Base-by-base conservation (phyloP, 2,797 vertebrate genomes). In the Hippopotamyrus pictus region DNA sequence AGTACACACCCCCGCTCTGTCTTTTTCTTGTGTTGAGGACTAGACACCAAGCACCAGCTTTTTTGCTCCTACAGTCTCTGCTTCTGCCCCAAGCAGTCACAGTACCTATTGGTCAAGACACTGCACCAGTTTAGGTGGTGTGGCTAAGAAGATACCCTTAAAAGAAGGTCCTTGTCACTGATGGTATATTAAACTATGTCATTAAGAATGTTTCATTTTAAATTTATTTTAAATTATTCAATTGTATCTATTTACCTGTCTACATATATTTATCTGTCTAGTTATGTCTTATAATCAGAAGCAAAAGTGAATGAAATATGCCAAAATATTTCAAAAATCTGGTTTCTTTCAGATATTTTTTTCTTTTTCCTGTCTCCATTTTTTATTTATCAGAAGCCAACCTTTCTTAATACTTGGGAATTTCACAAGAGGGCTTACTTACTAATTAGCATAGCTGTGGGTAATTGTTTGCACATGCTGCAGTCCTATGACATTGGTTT, bases 141-240 rank as follows among this genome's bases (percentile, higher is more conserved):
- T 86, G 14, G 65, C 3, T 1, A 88, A 90, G 90, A 90, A 90
- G 89, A 79, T 83, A 86, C 90, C 25, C 48, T 14, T 83, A 90
- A 44, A 89, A 89, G 90, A 92, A 91, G 90, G 93, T 92, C 92
- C 92, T 91, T 92, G 88, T 91, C 91, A 93, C 93, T 93, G 95
- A 92, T 92, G 91, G 94, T 92, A 90, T 90, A 91, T 91, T 93
- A 92, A 93, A 90, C 93, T 95, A 95, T 94, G 94, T 96, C 94
- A 94, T 94, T 41, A 90, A 90, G 89, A 91, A 91, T 92, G 93
- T 95, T 93, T 92, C 92, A 93, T 92, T 93, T 95, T 91, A 91
- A 91, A 93, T 94, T 94, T 94, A 92, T 93, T 90, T 82, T 92
- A 44, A 79, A 79, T 79, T 19, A 91, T 88, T 54, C 91, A 89